phyloP scores from a whole-genome alignment of 2,888 invertebrate genomes.

The Dasypolia templi region DNA sequence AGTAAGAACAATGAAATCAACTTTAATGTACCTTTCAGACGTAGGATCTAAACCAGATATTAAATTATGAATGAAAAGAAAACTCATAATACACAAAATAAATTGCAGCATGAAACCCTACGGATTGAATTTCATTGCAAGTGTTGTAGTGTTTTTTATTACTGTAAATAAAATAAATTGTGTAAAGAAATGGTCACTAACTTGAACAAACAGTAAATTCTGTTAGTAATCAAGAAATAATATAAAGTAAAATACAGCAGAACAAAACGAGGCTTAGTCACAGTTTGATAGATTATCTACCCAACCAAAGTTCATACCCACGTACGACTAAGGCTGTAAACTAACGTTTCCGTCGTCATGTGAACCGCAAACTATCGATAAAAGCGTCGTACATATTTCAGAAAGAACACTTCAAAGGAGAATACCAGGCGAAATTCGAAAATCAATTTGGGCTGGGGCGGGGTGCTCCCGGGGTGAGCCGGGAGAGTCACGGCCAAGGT shows the following conservation, averaged over 20 bases:
- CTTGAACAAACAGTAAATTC: constrained; percentile 13
- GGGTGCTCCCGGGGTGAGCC: constrained; percentile 75
- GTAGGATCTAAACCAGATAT: neutral
- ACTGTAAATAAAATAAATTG: constrained; percentile 21
- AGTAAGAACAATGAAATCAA: no score
- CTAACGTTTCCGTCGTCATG: constrained; percentile 25
- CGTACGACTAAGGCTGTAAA: constrained; percentile 18
- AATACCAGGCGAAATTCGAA: constrained; percentile 78
- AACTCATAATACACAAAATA: neutral
- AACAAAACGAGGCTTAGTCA: constrained; percentile 34
- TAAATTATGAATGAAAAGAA: neutral
- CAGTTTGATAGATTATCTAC: constrained; percentile 36
- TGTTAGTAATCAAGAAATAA: constrained; percentile 23
- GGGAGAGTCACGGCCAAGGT: constrained; percentile 90
- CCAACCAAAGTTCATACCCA: constrained; percentile 40
- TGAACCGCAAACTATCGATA: constrained; percentile 30
- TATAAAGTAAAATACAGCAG: constrained; percentile 4
- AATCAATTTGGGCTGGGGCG: constrained; percentile 83
- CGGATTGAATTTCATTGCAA: no score
- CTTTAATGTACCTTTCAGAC: neutral
- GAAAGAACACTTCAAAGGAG: constrained; percentile 68
- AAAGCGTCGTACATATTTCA: constrained; percentile 43
- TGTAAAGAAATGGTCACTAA: constrained; percentile 1
- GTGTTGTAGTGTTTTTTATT: no score
- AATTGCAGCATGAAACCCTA: neutral